Percentiles rank a stretch among this genome's conserved stretches.
phyloP scores from a whole-genome alignment of 2,888 invertebrate species.

The Malachius bipustulatus region DNA sequence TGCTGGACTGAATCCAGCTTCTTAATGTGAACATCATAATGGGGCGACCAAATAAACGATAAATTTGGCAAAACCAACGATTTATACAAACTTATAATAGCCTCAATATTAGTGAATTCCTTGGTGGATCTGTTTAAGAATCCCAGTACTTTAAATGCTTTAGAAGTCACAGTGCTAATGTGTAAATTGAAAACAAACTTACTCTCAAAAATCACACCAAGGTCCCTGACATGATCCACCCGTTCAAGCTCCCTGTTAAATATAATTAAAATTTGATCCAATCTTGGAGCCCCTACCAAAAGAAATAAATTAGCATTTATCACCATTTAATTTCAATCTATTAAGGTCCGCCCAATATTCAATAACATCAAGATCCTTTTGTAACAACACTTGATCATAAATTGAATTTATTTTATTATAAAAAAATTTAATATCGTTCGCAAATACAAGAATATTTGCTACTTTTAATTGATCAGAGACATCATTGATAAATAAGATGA shows the following conservation, averaged over 20 bases:
- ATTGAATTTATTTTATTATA: no score
- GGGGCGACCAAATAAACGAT: background rate
- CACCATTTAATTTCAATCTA: background rate
- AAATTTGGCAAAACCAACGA: background rate
- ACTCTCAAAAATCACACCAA: slow-evolving; percentile 2
- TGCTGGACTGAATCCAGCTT: background rate
- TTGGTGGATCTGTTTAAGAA: background rate
- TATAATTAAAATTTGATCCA: background rate
- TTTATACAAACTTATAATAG: background rate
- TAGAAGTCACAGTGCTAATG: background rate
- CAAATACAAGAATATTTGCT: no score
- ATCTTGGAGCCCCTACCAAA: background rate
- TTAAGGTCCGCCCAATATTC: background rate
- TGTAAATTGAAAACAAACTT: background rate
- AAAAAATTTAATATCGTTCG: no score
- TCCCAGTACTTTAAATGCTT: background rate
- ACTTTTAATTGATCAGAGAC: no score
- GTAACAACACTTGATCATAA: no score
- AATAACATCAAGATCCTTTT: background rate
- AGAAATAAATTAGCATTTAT: background rate
- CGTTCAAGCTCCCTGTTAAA: background rate
- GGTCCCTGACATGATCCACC: background rate
- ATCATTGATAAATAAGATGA: no score
- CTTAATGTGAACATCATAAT: background rate
- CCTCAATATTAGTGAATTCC: background rate